Conservation (phyloP, 2,888 invertebrate species). For the Linhomoeus sp. region DNA sequence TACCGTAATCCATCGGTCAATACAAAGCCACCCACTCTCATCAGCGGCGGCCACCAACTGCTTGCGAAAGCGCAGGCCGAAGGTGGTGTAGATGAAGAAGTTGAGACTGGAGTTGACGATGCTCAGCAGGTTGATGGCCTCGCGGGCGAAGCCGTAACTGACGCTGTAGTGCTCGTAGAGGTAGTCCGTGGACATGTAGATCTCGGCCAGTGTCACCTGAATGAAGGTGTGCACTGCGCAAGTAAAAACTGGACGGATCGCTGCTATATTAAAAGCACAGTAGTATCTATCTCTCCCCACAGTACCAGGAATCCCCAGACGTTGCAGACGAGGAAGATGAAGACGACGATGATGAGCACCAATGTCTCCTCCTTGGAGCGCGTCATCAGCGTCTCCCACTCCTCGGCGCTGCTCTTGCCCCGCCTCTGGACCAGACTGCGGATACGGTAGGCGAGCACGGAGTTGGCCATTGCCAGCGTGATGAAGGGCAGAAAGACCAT, state of each 20-base stretch:
- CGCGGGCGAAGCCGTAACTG: slow-evolving; percentile 21
- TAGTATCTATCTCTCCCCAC: too few relatives aligned
- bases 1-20: too few relatives aligned
- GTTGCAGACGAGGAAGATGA: slow-evolving; percentile 22
- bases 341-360: slow-evolving; percentile 20
- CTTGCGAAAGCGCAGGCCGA: slow-evolving; percentile 55
- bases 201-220: slow-evolving; percentile 18
- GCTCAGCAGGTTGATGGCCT: slow-evolving; percentile 62
- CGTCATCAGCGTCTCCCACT: slow-evolving; percentile 18
- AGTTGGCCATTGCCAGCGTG: slow-evolving; percentile 64
- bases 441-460: slow-evolving; percentile 65
- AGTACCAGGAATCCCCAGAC: slow-evolving; percentile 24
- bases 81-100: slow-evolving; percentile 90
- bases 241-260: too few relatives aligned
- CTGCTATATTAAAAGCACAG: too few relatives aligned
- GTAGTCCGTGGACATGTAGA: slow-evolving; percentile 13
- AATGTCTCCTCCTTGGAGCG: slow-evolving; percentile 18
- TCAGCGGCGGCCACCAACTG: slow-evolving; percentile 17
- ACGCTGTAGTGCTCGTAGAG: slow-evolving; percentile 12
- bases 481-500: slow-evolving; percentile 82
- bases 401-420: too few relatives aligned
- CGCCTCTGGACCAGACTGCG: slow-evolving; percentile 43
- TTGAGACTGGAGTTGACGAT: slow-evolving; percentile 93
- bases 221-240: too few relatives aligned
- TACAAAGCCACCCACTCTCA: too few relatives aligned